Percentiles rank a stretch among this genome's conserved stretches.
Evolutionary conservation across 2,888 invertebrate species (phyloP).

Genomic region (Hedya salicella): DNA sequence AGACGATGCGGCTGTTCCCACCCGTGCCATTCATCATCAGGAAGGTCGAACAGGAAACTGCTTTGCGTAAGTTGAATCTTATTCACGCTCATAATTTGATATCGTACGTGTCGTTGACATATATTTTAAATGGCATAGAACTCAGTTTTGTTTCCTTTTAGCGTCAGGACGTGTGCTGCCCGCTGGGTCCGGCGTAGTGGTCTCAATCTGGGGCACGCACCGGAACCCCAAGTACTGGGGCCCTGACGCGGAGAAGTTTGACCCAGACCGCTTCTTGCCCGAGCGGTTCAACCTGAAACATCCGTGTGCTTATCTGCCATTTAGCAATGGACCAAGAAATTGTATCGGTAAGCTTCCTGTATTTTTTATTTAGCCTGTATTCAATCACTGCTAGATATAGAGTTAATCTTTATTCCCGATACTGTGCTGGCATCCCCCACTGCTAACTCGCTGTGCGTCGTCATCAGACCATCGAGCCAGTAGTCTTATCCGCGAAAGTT

Average conservation of each 20-base stretch:
- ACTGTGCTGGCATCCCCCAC: too few relatives aligned
- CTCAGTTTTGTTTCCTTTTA: conserved; percentile 45
- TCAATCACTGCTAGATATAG: too few relatives aligned
- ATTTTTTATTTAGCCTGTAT: too few relatives aligned
- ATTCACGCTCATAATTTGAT: neutral
- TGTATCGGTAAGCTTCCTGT: conserved; percentile 75
- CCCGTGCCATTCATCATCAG: conserved; percentile 76
- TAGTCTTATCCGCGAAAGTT: too few relatives aligned
- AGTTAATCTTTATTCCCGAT: too few relatives aligned
- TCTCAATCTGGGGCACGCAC: conserved; percentile 81
- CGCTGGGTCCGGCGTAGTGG: conserved; percentile 75
- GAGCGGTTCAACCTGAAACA: conserved; percentile 74
- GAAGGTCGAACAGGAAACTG: conserved; percentile 70
- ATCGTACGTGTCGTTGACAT: neutral
- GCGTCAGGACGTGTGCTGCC: conserved; percentile 74
- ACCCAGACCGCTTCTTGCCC: conserved; percentile 86
- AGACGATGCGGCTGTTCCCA: conserved; percentile 71
- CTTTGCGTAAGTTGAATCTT: conserved; percentile 66
- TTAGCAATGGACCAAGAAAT: conserved; percentile 82
- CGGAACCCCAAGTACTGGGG: conserved; percentile 86
- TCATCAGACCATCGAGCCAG: too few relatives aligned
- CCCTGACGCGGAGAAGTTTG: conserved; percentile 85
- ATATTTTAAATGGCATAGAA: too few relatives aligned
- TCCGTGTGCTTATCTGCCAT: conserved; percentile 79
- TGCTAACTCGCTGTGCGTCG: too few relatives aligned